Base-by-base conservation (phyloP, 37 sponge, comb jelly and placozoan species). In the Haliclona indistincta region DNA sequence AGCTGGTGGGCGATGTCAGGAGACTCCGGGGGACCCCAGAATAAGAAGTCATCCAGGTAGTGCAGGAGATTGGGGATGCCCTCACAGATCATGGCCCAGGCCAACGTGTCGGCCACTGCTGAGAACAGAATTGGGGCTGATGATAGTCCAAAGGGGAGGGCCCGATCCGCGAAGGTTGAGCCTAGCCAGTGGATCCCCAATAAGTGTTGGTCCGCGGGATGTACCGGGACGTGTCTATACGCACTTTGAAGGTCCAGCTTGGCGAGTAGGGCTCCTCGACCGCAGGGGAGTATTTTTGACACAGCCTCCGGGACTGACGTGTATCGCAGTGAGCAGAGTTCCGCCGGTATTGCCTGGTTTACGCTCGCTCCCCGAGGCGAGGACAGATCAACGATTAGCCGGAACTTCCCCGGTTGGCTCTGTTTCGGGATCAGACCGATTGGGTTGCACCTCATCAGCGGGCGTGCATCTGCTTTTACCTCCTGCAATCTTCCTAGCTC, bases 21-120 rank as follows among this genome's bases (percentile, higher is more conserved):
- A n/a, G n/a, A n/a, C n/a, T n/a, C n/a, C n/a, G 66, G 66, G 6
- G 34, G 20, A 13, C 66, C 38, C 6, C 33, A 7, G 39, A 64
- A 64, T 10, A 33, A 33, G 20, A 64, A 64, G 66, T 64, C 66
- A 32, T 64, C 66, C 66, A 64, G 66, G 20, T 64, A 64, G 38
- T 64, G 66, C 38, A 64, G 66, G 40, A 38, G 66, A 20, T 28
- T 28, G 15, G 8, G 6, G 6, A 64, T 28, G 40, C 66, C 66
- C 19, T 5, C 8, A 20, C 38, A 6, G 28, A 5, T 7, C 38
- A 64, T 38, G 6, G 37, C 38, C 66, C 66, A 64, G 33, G 66
- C 66, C 7, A 64, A 40, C 7, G 39, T 40, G 37, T 64, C 66
- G 20, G 66, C 66, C 33, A 64, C 17, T 6, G 66, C 66, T 20